Base-by-base conservation (phyloP, 1,140 invertebrate genomes). In the Zaprionus inermis region DNA sequence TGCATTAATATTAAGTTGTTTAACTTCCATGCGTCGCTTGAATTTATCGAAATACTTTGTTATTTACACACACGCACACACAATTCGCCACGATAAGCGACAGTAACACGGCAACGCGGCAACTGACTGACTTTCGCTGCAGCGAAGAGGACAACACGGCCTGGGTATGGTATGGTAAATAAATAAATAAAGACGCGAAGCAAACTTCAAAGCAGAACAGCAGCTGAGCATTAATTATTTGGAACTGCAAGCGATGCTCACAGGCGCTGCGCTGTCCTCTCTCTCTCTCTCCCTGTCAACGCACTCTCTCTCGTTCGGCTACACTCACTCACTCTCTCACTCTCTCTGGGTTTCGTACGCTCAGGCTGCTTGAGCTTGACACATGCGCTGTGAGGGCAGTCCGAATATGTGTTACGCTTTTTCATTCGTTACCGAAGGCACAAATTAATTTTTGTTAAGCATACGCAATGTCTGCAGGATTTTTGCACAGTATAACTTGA, bases 161-260 rank as follows among this genome's bases (percentile, higher is more conserved):
- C 74, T 28, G 24, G 24, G 24, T 28, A 1, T 76, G 44, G 10
- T 22, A 49, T 54, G 60, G 72, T 76, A 89, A 88, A 89, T 88
- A 88, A 88, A 88, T 89, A 88, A 88, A 88, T 88, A 88, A 88
- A 88, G 67, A 89, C 65, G 80, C 84, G 84, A 88, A 88, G 61
- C 74, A 76, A 71, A 80, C 67, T 84, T 78, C 68, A 88, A 89
- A 88, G 84, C 74, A 76, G 71, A 82, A 68, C 63, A 71, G 70
- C 76, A 80, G 77, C 64, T 71, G 76, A 72, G 68, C 56, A 52
- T 61, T 14, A 34, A 36, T 41, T 71, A 54, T 74, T 72, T 58
- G 65, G 64, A 59, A 56, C 46, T 9, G 22, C 49, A 57, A 36
- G 20, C 64, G 10, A 34, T 54, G 36, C 63, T 59, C 69, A 41